These are phyloP conservation scores for Yponomeuta cagnagella DNA, from an alignment of 2,888 invertebrate genomes.

Conservation along the genomic window DNA sequence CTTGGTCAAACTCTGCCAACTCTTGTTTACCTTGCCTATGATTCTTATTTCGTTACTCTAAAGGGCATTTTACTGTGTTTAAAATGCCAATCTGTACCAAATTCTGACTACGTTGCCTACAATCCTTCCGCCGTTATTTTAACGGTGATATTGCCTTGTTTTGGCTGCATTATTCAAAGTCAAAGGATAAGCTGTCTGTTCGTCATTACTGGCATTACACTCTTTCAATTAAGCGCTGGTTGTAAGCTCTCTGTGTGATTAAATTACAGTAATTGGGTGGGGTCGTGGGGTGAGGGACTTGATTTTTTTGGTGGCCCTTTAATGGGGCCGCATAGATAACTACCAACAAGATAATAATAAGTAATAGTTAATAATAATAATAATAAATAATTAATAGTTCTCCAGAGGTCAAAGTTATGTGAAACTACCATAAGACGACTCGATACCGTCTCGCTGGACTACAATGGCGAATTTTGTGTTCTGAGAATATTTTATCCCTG, in stretches of 20 bases:
- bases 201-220: constrained; percentile 39
- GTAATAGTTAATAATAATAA: no score
- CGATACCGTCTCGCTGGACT: no score
- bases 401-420: no score
- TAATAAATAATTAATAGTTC: no score
- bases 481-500: no score
- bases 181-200: constrained; percentile 9
- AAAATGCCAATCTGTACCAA: neutral
- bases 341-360: no score
- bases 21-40: neutral
- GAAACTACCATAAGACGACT: no score
- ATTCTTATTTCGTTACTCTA: neutral
- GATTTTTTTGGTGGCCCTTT: constrained; percentile 24
- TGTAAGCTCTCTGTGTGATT: constrained; percentile 69
- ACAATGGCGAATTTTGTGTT: no score
- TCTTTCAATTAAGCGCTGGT: constrained; percentile 66
- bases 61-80: neutral
- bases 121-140: neutral
- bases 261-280: constrained; percentile 71
- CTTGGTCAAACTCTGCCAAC: neutral
- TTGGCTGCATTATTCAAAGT: neutral
- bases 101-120: neutral
- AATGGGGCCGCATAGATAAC: no score
- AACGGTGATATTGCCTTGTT: neutral
- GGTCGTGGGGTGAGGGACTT: constrained; percentile 30